A percentile compares a stretch with the other conserved stretches of the same genome.
phyloP scores from a whole-genome alignment of 2,888 invertebrate genomes.

The Ochropleura leucogaster region DNA sequence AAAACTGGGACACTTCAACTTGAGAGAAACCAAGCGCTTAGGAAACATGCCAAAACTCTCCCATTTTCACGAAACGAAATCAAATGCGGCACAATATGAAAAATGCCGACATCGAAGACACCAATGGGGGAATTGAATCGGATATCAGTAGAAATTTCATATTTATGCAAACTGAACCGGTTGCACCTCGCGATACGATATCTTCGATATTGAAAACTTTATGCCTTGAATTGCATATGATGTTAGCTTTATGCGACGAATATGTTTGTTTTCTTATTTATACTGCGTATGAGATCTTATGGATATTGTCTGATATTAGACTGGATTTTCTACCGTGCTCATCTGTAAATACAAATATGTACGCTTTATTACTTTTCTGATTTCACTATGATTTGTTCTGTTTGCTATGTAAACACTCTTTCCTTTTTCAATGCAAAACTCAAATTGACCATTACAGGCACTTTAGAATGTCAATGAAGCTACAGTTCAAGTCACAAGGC shows the following conservation, averaged over 20 bases:
- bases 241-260: slow-evolving; percentile 59
- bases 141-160: slow-evolving; percentile 77
- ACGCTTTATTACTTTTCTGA: background rate
- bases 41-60: slow-evolving; percentile 53
- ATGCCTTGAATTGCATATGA: slow-evolving; percentile 63
- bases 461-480: too few species aligned
- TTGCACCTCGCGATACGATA: slow-evolving; percentile 70
- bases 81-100: slow-evolving; percentile 64
- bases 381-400: background rate
- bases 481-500: too few species aligned
- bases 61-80: slow-evolving; percentile 49
- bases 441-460: too few species aligned
- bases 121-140: slow-evolving; percentile 74
- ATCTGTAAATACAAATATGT: slow-evolving; percentile 5
- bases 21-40: slow-evolving; percentile 28
- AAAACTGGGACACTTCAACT: slow-evolving; percentile 31
- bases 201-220: slow-evolving; percentile 76
- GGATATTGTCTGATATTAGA: slow-evolving; percentile 33
- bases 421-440: background rate
- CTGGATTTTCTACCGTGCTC: slow-evolving; percentile 18
- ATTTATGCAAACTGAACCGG: slow-evolving; percentile 78
- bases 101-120: slow-evolving; percentile 66
- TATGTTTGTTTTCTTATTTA: slow-evolving; percentile 51
- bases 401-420: background rate
- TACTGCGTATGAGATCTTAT: slow-evolving; percentile 40